Evolutionary conservation across 1,140 invertebrate genomes (phyloP).

Genomic region (Alviniconcha marisindica): DNA sequence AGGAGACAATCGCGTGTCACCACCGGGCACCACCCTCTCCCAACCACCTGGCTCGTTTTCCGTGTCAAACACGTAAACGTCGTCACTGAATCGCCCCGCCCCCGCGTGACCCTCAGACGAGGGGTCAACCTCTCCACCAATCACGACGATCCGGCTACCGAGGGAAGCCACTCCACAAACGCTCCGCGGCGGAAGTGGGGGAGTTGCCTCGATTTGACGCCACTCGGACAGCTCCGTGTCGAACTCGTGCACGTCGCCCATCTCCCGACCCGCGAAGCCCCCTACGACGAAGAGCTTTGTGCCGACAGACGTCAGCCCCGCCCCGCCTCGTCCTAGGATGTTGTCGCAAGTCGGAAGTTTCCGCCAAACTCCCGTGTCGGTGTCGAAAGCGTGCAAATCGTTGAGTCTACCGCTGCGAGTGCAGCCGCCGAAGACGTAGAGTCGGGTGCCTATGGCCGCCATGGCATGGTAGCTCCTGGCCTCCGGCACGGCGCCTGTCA

Average conservation of each 20-base stretch:
- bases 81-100: constrained; percentile 53
- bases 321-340: constrained; percentile 51
- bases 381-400: constrained; percentile 56
- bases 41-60: constrained; percentile 29
- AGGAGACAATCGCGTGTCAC: constrained; percentile 31
- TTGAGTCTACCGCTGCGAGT: constrained; percentile 46
- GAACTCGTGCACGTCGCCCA: constrained; percentile 54
- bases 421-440: constrained; percentile 62
- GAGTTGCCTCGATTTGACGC: constrained; percentile 41
- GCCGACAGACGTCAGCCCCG: constrained; percentile 44
- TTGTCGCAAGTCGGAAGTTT: constrained; percentile 46
- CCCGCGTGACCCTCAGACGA: constrained; percentile 48
- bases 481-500: constrained; percentile 38
- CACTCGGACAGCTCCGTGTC: constrained; percentile 47
- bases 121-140: constrained; percentile 56
- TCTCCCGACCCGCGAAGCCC: constrained; percentile 57
- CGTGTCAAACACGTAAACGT: constrained; percentile 46
- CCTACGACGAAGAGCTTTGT: constrained; percentile 53
- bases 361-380: constrained; percentile 46
- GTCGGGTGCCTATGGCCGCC: constrained; percentile 36
- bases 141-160: constrained; percentile 40
- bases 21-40: constrained; percentile 37
- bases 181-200: constrained; percentile 46
- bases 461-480: constrained; percentile 59
- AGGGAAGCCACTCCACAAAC: constrained; percentile 53